phyloP scores from a whole-genome alignment of 2,113 vertebrate species.

The Motacilla tschutschensis region DNA sequence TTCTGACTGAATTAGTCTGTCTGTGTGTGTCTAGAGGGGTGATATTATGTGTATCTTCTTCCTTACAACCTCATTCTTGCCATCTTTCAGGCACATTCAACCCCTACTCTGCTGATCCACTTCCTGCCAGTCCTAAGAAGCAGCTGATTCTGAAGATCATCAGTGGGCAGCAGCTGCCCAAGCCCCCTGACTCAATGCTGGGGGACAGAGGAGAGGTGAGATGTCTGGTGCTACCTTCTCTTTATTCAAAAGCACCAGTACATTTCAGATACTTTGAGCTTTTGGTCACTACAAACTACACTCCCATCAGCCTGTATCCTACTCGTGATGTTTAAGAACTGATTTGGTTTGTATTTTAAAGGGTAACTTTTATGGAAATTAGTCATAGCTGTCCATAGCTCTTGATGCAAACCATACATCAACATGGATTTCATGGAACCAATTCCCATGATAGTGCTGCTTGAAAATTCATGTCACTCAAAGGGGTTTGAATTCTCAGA shows the following conservation, averaged over 20 bases:
- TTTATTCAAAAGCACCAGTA: not conserved
- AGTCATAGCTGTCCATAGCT: not conserved
- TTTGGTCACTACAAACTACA: not conserved
- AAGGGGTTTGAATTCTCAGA: not conserved
- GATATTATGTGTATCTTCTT: not conserved
- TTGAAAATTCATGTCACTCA: not conserved
- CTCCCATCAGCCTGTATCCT: not conserved
- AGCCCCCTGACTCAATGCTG: constrained; percentile 95
- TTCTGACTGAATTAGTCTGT: not conserved
- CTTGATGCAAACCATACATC: not conserved
- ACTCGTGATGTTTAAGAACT: not conserved
- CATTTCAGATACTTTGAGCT: not conserved
- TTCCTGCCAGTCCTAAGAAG: constrained; percentile 94
- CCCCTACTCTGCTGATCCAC: constrained; percentile 89
- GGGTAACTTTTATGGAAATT: not conserved
- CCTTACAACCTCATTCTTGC: not conserved
- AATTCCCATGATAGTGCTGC: not conserved
- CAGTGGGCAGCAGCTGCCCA: constrained; percentile 96
- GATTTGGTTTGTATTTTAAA: not conserved
- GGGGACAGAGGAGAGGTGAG: constrained; percentile 95
- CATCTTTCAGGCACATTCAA: constrained; percentile 86
- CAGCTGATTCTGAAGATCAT: constrained; percentile 95
- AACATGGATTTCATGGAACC: not conserved
- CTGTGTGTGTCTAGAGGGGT: not conserved
- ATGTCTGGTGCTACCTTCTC: not conserved